These are phyloP conservation scores for Danionella dracula DNA, from an alignment of 2,797 vertebrate genomes.

Conservation along the genomic window DNA sequence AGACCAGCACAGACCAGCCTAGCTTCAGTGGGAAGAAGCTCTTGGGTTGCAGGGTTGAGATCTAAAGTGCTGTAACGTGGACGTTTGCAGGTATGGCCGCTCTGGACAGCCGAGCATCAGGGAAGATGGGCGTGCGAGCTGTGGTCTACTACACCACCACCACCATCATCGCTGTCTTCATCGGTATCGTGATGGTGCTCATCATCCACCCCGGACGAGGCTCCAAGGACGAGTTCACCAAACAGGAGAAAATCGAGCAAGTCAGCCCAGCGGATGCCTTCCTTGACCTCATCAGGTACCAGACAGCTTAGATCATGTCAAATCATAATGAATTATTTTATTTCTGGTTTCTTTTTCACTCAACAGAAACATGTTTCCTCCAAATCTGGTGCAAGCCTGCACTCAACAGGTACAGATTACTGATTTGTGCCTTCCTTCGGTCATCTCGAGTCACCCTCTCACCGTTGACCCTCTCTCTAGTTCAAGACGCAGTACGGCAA, in stretches of 20 bases:
- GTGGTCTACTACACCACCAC: slow-evolving; percentile 95
- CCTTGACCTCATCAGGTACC: slow-evolving; percentile 92
- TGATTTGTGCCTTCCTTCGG: too few relatives aligned
- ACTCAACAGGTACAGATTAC: slow-evolving; percentile 85
- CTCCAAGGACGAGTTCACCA: slow-evolving; percentile 85
- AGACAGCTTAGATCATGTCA: background rate
- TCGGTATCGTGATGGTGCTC: slow-evolving; percentile 92
- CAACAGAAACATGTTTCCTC: slow-evolving; percentile 96
- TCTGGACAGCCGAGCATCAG: slow-evolving; percentile 90
- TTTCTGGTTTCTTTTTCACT: slow-evolving; percentile 50
- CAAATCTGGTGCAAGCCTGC: slow-evolving; percentile 95
- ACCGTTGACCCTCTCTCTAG: slow-evolving; percentile 51
- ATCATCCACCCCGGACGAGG: slow-evolving; percentile 94
- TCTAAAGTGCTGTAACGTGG: background rate
- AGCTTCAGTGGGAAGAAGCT: too few relatives aligned
- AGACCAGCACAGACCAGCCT: too few relatives aligned
- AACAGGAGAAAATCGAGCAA: slow-evolving; percentile 81
- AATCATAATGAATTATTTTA: too few relatives aligned
- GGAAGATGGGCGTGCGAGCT: slow-evolving; percentile 92
- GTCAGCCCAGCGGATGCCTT: slow-evolving; percentile 91
- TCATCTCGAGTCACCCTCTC: too few relatives aligned
- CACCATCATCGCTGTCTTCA: slow-evolving; percentile 91
- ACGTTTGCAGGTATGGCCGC: slow-evolving; percentile 90
- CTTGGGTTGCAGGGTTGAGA: too few relatives aligned
- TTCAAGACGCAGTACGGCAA: slow-evolving; percentile 90